A percentile compares a stretch with the other conserved stretches of the same genome.
These are phyloP conservation scores for Catharus fuscescens DNA, from an alignment of 2,113 vertebrate species.

Conservation along the genomic window DNA sequence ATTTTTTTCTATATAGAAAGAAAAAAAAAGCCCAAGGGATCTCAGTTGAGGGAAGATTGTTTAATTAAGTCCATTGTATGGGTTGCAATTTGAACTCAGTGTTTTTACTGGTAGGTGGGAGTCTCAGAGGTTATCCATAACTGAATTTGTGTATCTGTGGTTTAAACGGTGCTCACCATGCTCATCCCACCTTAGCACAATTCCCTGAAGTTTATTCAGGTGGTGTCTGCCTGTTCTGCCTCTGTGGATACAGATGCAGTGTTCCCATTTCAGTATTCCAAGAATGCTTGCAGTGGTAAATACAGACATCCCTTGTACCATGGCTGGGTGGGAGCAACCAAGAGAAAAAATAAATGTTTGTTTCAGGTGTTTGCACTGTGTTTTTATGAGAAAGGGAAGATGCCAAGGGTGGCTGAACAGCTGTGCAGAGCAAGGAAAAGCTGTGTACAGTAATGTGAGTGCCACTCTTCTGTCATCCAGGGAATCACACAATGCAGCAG, in stretches of 20 bases:
- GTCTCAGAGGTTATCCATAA: neutral
- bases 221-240: neutral
- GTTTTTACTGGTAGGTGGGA: neutral
- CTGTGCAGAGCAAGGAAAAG: neutral
- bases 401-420: neutral
- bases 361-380: neutral
- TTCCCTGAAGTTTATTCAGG: neutral
- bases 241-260: neutral
- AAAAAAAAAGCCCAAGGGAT: neutral
- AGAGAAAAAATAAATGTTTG: neutral
- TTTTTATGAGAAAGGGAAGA: neutral
- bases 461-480: neutral
- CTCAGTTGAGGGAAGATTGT: neutral
- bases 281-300: neutral
- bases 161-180: neutral
- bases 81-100: constrained; percentile 5
- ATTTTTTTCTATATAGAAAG: no score
- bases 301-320: neutral
- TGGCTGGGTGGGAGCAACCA: neutral
- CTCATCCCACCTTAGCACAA: neutral
- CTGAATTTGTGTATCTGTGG: neutral
- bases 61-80: constrained; percentile 18
- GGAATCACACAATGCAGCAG: neutral
- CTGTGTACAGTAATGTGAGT: neutral
- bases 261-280: neutral